These are phyloP conservation scores for Pentalonia nigronervosa DNA, from an alignment of 1,140 invertebrate species.

Conservation along the genomic window DNA sequence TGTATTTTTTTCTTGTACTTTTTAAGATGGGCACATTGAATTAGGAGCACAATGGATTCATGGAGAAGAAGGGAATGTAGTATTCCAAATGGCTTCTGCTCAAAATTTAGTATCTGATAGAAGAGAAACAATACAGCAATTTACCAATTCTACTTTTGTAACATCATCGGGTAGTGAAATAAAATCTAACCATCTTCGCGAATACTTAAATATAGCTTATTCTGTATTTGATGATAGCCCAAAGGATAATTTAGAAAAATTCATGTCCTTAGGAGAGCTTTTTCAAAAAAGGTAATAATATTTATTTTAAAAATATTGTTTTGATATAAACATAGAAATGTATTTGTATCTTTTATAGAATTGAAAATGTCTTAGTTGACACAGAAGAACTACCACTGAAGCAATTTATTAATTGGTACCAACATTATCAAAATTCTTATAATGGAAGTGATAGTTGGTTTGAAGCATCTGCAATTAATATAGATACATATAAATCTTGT, in stretches of 20 bases:
- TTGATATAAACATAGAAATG: not conserved
- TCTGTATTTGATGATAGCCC: conserved; percentile 36
- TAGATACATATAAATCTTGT: conserved; percentile 69
- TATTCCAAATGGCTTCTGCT: conserved; percentile 72
- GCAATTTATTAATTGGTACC: conserved; percentile 62
- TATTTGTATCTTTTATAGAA: not conserved
- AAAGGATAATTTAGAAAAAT: conserved; percentile 59
- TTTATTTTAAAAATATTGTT: not conserved
- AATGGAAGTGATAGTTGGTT: conserved; percentile 71
- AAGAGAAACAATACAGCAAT: conserved; percentile 63
- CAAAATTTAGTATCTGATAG: conserved; percentile 64
- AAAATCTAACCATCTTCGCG: not conserved
- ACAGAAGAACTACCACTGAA: conserved; percentile 48
- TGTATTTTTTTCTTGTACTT: not conserved
- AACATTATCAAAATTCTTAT: conserved; percentile 63
- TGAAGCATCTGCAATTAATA: conserved; percentile 69
- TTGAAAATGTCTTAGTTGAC: conserved; percentile 22
- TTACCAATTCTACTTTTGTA: conserved; percentile 46
- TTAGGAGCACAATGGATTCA: conserved; percentile 87
- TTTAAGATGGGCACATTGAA: conserved; percentile 72
- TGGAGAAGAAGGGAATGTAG: conserved; percentile 76
- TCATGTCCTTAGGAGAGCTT: conserved; percentile 58
- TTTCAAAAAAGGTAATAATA: conserved; percentile 54
- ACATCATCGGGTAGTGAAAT: conserved; percentile 41
- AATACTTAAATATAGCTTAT: conserved; percentile 40